Base-by-base conservation (phyloP, 2,113 vertebrate genomes). In the Eubucco bourcierii region DNA sequence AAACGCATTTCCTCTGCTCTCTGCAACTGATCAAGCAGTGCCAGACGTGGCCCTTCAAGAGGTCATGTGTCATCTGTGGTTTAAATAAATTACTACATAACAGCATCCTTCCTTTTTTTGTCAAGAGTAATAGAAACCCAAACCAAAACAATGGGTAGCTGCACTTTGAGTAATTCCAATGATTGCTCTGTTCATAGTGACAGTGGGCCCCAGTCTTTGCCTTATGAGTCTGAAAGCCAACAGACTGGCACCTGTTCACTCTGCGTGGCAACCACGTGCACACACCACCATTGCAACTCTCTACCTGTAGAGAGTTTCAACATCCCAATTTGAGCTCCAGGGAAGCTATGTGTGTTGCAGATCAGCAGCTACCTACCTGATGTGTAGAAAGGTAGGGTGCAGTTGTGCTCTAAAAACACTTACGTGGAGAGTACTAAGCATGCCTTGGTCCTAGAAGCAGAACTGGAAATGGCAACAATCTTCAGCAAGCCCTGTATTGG, bases 251-350 rank as follows among this genome's bases (percentile, higher is more conserved):
- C 28, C 27, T 5, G 5, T 53, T 50, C 2, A 1, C 24, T 60
- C 17, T 20, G 5, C 17, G 2, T 2, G 15, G 61, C 29, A 16
- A 4, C 67, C 15, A 6, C 2, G 8, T 1, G 4, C 56, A 41
- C 46, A 34, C 9, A 4, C 27, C n/a, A 33, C 63, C 53, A 27
- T 19, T 9, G 0, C 29, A 46, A 58, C 39, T 33, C 34, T 41
- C 34, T 29, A 65, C 23, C 23, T 25, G 13, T 33, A 7, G 58
- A 7, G 58, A 78, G 28, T 11, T 70, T 24, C 56, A 15, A 39
- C 20, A 34, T 75, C 58, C 39, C 1, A 0, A 8, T 0, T 61
- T 39, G 53, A n/a, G 28, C 27, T 50, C 12, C 71, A 61, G 52
- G 27, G 8, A 64, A 59, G 18, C n/a, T 65, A 44, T 0, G n/a